Evolutionary conservation across 2,797 vertebrate species (phyloP), one percentile per base, ranked within the genome.

Genomic region (Sebastes cheni): DNA sequence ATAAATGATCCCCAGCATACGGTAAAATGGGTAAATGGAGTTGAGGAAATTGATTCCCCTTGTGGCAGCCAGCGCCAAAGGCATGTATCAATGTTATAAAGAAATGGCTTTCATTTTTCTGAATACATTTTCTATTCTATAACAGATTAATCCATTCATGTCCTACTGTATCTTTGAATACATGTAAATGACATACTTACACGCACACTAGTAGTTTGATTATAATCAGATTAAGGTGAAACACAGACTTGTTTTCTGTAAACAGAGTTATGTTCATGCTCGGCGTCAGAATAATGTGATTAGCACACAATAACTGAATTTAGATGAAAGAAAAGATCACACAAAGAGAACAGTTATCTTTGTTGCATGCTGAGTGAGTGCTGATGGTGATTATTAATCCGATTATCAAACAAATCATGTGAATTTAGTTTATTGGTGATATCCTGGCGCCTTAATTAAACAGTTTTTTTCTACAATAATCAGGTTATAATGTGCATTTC

Each of bases 1-100:
- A 75, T 84, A 82, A 83, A 87, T 74, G 79, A 67, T 69, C 46
- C 55, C 22, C 65, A 66, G 70, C 14, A 46, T 54, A 64, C 23
- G 61, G 25, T 55, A 4, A 25, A 69, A 62, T 59, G 71, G 36
- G 52, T 66, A 79, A 81, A 82, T 77, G 13, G 79, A 59, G 67
- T 68, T 58, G 71, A 79, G 74, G 67, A 88, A 79, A 76, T 80
- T 74, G 79, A 80, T 88, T 79, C 74, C 32, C 46, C 50, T 67
- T 6, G 62, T 72, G 78, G 76, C 81, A 71, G 73, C 32, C 30
- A 5, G 30, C 10, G 55, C 80, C 46, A 79, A 52, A 81, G 60
- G 46, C 73, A 83, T 42, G 2, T 7, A 76, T 85, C 80, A 77
- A 56, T 80, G 79, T 59, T 61, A 69, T n/a, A 67, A 64, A 75